phyloP scores from a whole-genome alignment of 2,113 vertebrate species.

The Addax nasomaculatus region DNA sequence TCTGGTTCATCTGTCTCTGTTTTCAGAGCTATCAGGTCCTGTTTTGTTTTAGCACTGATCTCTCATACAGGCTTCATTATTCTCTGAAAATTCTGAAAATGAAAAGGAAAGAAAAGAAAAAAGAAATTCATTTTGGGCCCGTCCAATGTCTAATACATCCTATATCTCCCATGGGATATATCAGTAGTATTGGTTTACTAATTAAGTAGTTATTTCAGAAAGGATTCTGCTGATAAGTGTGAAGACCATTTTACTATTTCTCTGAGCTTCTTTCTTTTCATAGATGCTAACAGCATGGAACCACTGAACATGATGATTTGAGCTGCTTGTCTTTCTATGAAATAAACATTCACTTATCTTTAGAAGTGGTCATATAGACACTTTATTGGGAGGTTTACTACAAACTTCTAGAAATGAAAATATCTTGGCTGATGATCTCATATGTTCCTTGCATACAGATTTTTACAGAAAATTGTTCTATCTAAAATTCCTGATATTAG shows the following conservation, averaged over 20 bases:
- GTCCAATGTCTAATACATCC: background rate
- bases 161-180: background rate
- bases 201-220: slow-evolving; percentile 1
- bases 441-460: background rate
- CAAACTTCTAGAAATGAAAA: background rate
- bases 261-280: background rate
- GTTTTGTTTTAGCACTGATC: background rate
- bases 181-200: background rate
- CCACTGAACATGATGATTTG: background rate
- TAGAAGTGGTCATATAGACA: background rate
- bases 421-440: background rate
- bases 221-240: background rate
- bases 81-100: background rate
- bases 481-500: background rate
- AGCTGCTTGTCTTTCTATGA: background rate
- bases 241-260: background rate
- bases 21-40: background rate
- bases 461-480: background rate
- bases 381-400: background rate
- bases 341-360: background rate
- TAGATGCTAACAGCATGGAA: background rate
- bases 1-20: background rate
- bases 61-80: background rate
- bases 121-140: background rate
- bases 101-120: background rate